A percentile compares a stretch with the other conserved stretches of the same genome.
Conservation (phyloP, 2,797 vertebrate species). For the Girardinus metallicus region DNA sequence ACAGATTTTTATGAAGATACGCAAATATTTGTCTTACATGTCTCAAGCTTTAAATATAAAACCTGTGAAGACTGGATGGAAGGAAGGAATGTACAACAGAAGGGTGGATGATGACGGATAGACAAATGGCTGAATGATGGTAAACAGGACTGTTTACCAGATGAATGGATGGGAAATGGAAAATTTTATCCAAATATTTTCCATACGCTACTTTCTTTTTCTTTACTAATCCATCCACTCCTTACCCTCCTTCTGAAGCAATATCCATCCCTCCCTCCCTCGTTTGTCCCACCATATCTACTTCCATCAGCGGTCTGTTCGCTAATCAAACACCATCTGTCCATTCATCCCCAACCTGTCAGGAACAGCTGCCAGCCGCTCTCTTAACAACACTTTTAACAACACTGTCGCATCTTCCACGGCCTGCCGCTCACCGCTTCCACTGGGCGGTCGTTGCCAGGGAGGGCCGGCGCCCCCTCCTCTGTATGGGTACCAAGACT, state of each 20-base stretch:
- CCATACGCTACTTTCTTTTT: background rate
- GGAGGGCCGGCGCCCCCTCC: constrained; percentile 42
- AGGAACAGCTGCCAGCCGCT: constrained; percentile 87
- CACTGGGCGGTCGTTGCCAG: constrained; percentile 38
- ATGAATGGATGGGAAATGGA: background rate
- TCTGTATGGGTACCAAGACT: constrained; percentile 9
- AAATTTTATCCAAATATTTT: background rate
- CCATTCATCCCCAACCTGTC: constrained; percentile 97
- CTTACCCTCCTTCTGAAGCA: constrained; percentile 27
- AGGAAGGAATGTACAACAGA: background rate
- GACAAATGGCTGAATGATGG: background rate
- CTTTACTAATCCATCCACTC: constrained; percentile 2
- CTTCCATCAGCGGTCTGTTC: constrained; percentile 99
- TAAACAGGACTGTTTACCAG: background rate
- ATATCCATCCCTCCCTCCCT: constrained; percentile 70
- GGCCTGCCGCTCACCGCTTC: constrained; percentile 85
- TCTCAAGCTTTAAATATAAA: background rate
- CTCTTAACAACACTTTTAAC: constrained; percentile 99
- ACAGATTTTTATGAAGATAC: background rate
- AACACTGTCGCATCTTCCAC: constrained; percentile 95
- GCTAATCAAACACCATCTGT: constrained; percentile 99
- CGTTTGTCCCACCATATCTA: constrained; percentile 77
- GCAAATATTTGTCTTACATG: background rate
- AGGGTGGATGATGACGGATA: background rate
- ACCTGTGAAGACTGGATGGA: background rate